Conservation (phyloP, 2,888 invertebrate species). For the Horisme vitalbata region DNA sequence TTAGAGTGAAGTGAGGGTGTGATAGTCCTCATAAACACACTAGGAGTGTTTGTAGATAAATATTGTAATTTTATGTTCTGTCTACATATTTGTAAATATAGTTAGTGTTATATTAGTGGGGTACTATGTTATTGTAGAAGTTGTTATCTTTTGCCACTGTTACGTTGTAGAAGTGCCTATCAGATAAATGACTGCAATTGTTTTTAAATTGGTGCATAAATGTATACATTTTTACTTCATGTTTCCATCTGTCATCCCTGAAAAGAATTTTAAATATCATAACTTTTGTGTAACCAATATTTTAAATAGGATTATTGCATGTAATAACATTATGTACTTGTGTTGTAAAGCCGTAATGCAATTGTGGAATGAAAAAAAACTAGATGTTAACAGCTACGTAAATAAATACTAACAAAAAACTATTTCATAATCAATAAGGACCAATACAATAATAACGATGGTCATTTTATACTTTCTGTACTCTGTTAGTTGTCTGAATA, state of each 20-base stretch:
- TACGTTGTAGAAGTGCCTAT: constrained; percentile 64
- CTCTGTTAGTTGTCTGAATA: constrained; percentile 28
- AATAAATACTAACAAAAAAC: not conserved
- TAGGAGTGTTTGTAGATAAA: constrained; percentile 72
- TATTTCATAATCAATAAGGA: constrained; percentile 52
- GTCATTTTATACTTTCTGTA: constrained; percentile 61
- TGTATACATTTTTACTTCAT: constrained; percentile 5
- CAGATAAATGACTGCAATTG: constrained; percentile 42
- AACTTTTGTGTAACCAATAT: not conserved
- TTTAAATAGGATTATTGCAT: constrained; percentile 9
- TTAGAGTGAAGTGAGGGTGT: too few species aligned
- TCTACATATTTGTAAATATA: constrained; percentile 67
- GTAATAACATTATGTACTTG: constrained; percentile 12
- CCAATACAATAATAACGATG: constrained; percentile 59
- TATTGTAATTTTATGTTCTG: constrained; percentile 42
- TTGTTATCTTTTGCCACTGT: constrained; percentile 56
- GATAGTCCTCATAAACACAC: too few species aligned
- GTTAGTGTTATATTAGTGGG: constrained; percentile 52
- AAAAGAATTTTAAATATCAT: not conserved
- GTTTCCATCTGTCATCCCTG: not conserved
- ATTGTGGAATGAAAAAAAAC: constrained; percentile 25
- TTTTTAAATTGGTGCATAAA: constrained; percentile 41
- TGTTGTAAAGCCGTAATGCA: constrained; percentile 12
- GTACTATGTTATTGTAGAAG: constrained; percentile 55
- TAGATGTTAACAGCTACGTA: constrained; percentile 18